Evolutionary conservation across 2,797 vertebrate genomes (phyloP).

Genomic region (Sphenodon punctatus): DNA sequence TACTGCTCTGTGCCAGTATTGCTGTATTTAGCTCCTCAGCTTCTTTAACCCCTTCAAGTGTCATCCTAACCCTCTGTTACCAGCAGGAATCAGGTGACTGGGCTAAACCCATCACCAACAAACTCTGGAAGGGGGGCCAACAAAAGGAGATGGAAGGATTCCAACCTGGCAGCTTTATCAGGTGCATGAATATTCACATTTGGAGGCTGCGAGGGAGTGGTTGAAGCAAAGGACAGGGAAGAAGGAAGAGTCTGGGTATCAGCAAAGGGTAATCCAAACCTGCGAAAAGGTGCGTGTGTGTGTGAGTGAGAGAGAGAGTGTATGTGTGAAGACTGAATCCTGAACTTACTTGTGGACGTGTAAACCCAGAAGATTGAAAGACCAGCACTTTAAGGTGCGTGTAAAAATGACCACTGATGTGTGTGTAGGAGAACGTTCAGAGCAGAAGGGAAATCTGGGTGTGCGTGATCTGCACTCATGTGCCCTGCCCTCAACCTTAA

Average conservation of each 20-base stretch:
- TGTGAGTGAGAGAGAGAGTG: too few species aligned
- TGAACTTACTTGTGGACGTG: too few species aligned
- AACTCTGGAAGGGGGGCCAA: not conserved
- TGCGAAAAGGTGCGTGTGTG: too few species aligned
- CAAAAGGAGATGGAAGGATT: not conserved
- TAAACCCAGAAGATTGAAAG: too few species aligned
- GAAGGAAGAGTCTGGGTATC: too few species aligned
- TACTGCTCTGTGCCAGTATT: not conserved
- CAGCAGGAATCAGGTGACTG: not conserved
- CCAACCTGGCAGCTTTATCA: not conserved
- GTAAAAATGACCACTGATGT: too few species aligned
- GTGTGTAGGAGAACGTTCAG: too few species aligned
- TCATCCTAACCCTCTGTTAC: not conserved
- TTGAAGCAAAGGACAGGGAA: not conserved
- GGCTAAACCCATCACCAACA: not conserved
- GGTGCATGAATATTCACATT: not conserved
- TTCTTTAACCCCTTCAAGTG: slow-evolving; percentile 9
- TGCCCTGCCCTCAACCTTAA: too few species aligned
- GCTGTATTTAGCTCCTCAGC: not conserved
- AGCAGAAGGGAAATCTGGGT: too few species aligned
- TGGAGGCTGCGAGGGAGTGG: not conserved
- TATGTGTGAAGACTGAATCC: too few species aligned
- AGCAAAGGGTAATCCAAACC: not conserved
- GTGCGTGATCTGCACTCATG: too few species aligned
- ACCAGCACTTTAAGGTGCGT: too few species aligned